Conservation (phyloP, 2,888 invertebrate species). For the Cremastinae sp. region DNA sequence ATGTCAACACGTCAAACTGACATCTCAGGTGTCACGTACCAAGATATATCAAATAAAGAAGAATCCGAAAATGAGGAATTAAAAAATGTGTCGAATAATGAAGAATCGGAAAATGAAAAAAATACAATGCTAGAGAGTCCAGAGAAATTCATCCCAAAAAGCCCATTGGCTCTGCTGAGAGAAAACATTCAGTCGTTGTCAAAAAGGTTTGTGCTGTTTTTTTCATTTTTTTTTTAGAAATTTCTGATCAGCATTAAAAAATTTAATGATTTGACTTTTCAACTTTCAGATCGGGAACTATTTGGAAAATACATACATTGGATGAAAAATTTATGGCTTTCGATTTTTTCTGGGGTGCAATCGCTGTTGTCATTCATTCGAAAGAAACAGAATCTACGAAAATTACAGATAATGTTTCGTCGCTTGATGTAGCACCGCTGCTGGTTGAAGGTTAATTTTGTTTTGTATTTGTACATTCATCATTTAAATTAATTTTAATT, state of each 20-base stretch:
- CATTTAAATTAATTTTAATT: background rate
- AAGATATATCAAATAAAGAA: too few relatives aligned
- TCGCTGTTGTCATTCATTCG: constrained; percentile 66
- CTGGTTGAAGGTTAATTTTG: constrained; percentile 35
- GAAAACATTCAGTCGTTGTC: background rate
- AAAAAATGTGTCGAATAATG: too few relatives aligned
- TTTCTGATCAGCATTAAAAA: background rate
- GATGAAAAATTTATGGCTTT: constrained; percentile 64
- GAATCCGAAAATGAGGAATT: too few relatives aligned
- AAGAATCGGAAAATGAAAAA: too few relatives aligned
- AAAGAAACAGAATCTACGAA: constrained; percentile 46
- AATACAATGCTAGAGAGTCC: too few relatives aligned
- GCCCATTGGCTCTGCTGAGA: too few relatives aligned
- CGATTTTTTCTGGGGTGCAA: constrained; percentile 70
- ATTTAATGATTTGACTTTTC: constrained; percentile 9
- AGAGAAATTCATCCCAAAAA: too few relatives aligned
- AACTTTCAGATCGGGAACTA: constrained; percentile 69
- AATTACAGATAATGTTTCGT: constrained; percentile 20
- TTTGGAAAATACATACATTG: constrained; percentile 68
- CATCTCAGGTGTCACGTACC: too few relatives aligned
- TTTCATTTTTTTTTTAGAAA: background rate
- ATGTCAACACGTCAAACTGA: too few relatives aligned
- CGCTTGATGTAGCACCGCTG: constrained; percentile 36
- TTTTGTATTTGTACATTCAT: background rate
- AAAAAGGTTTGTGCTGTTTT: background rate